Evolutionary conservation across 2,888 invertebrate genomes (phyloP).

Genomic region (Sminthurides aquaticus): DNA sequence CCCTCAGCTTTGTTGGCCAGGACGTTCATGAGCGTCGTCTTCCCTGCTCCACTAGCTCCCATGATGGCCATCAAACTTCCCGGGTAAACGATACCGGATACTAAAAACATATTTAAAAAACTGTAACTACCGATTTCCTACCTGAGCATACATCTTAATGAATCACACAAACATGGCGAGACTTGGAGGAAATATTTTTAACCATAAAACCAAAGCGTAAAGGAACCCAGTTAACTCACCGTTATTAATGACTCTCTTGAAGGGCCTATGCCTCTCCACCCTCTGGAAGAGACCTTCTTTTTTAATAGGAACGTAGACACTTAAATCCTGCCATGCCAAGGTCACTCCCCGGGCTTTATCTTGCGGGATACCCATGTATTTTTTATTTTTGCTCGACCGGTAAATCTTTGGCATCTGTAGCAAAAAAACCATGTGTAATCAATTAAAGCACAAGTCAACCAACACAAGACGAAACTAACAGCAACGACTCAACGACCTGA

Average conservation of each 20-base stretch:
- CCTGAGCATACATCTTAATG: too few species aligned
- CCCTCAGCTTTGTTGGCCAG: constrained; percentile 69
- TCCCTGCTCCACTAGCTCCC: constrained; percentile 80
- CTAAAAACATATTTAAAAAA: too few species aligned
- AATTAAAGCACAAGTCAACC: not conserved
- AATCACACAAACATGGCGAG: too few species aligned
- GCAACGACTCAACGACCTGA: too few species aligned
- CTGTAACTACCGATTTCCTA: too few species aligned
- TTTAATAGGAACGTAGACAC: constrained; percentile 58
- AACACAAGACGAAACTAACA: too few species aligned
- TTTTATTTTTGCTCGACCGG: constrained; percentile 3
- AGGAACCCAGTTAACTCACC: constrained; percentile 49
- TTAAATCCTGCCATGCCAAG: constrained; percentile 70
- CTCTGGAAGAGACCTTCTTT: constrained; percentile 30
- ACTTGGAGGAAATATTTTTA: too few species aligned
- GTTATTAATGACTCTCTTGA: constrained; percentile 69
- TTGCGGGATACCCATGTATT: not conserved
- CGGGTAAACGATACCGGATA: constrained; percentile 70
- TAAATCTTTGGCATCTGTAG: constrained; percentile 13
- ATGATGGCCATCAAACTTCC: constrained; percentile 75
- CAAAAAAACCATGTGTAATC: not conserved
- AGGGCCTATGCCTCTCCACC: constrained; percentile 43
- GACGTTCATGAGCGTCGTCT: constrained; percentile 58
- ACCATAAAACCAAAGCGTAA: too few species aligned
- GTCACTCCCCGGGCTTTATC: constrained; percentile 53